Percentiles rank a stretch among this genome's conserved stretches.
These are phyloP conservation scores for Coturnix japonica DNA, from an alignment of 2,113 vertebrate genomes.

Conservation along the genomic window DNA sequence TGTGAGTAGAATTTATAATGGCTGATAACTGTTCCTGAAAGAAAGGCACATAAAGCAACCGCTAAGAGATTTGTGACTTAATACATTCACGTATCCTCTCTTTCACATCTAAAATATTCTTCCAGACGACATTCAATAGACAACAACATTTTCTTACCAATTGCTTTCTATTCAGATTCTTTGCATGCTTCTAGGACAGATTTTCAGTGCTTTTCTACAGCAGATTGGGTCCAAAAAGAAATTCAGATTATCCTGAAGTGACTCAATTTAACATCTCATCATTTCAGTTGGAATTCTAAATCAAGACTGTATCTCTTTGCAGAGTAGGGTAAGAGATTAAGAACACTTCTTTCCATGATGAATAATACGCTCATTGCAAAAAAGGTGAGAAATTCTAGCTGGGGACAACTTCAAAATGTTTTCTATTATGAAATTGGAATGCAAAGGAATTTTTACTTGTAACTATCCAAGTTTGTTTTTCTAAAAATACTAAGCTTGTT, in stretches of 20 bases:
- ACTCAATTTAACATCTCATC: neutral
- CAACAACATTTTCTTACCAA: neutral
- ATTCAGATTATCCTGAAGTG: neutral
- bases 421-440: neutral
- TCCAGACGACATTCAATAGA: neutral
- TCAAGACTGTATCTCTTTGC: neutral
- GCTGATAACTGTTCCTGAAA: conserved; percentile 1
- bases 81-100: neutral
- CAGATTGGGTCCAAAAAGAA: neutral
- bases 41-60: neutral
- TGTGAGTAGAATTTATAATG: conserved; percentile 41
- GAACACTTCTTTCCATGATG: too few relatives aligned
- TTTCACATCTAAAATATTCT: neutral
- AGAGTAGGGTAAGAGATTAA: neutral
- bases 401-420: neutral
- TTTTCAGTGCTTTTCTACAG: neutral
- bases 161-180: neutral
- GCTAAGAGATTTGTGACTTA: conserved; percentile 8
- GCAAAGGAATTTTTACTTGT: neutral
- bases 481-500: neutral
- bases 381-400: neutral
- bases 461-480: neutral
- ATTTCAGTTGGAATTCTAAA: neutral
- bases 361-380: neutral
- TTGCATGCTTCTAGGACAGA: neutral